Conservation (phyloP, 2,888 invertebrate species). For the Apamea epomidion region DNA sequence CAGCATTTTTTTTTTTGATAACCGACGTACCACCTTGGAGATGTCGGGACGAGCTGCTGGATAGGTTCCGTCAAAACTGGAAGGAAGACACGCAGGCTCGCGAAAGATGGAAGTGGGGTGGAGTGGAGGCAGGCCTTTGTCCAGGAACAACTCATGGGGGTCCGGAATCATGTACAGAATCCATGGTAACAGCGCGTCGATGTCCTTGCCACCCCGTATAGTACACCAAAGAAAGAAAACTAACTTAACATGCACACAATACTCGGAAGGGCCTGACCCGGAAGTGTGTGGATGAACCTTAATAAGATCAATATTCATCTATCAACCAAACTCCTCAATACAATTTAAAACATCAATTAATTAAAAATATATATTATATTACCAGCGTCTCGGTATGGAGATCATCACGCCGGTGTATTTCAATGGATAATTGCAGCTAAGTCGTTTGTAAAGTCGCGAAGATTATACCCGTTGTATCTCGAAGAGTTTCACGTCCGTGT, state of each 20-base stretch:
- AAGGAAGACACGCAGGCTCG: too few species aligned
- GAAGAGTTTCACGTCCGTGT: slow-evolving; percentile 99
- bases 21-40: too few species aligned
- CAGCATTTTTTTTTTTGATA: too few species aligned
- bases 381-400: slow-evolving; percentile 24
- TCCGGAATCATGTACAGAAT: too few species aligned
- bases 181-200: too few species aligned
- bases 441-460: not conserved
- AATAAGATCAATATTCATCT: not conserved
- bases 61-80: too few species aligned
- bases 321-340: slow-evolving; percentile 15
- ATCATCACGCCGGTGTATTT: slow-evolving; percentile 35
- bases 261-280: not conserved
- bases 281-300: slow-evolving; percentile 3
- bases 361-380: not conserved
- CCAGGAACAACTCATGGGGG: too few species aligned
- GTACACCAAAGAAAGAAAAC: not conserved
- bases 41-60: too few species aligned
- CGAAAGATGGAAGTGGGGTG: too few species aligned
- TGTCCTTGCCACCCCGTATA: not conserved
- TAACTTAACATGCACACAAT: not conserved
- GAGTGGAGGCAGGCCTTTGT: too few species aligned
- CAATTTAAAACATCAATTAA: slow-evolving; percentile 1
- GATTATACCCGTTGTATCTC: slow-evolving; percentile 98
- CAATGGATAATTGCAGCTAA: slow-evolving; percentile 17